phyloP scores from a whole-genome alignment of 2,888 invertebrate species.

The Cistogaster globosa region DNA sequence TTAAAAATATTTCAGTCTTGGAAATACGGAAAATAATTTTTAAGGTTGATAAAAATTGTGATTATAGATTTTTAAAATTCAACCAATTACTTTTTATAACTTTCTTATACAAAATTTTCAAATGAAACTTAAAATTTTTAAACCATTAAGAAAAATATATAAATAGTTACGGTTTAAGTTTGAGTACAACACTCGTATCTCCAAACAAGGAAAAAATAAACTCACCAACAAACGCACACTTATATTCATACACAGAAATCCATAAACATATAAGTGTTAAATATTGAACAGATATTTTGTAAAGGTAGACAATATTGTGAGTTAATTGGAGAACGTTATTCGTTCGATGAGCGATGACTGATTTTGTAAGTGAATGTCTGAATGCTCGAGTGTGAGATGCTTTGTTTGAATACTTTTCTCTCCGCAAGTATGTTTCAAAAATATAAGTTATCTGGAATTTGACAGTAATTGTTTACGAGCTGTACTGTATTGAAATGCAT shows the following conservation, averaged over 20 bases:
- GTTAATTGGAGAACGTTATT: slow-evolving; percentile 21
- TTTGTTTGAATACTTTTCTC: not conserved
- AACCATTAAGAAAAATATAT: slow-evolving; percentile 27
- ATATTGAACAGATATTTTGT: too few species aligned
- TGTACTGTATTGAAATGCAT: slow-evolving; percentile 65
- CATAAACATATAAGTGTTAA: not conserved
- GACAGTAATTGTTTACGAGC: slow-evolving; percentile 71
- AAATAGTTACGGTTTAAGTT: slow-evolving; percentile 57
- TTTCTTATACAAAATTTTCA: too few species aligned
- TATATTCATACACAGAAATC: not conserved
- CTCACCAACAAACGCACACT: slow-evolving; percentile 2
- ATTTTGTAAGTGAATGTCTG: slow-evolving; percentile 29
- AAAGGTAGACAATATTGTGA: not conserved
- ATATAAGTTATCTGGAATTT: slow-evolving; percentile 60
- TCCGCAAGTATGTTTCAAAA: slow-evolving; percentile 42
- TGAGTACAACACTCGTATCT: not conserved
- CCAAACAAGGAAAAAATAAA: not conserved
- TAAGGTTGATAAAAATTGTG: too few species aligned
- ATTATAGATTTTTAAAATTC: too few species aligned
- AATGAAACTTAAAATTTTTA: too few species aligned
- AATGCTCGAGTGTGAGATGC: not conserved
- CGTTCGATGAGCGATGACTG: slow-evolving; percentile 43
- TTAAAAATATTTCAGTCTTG: too few species aligned
- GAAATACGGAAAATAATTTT: too few species aligned
- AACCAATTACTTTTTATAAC: too few species aligned